Evolutionary conservation across 2,888 invertebrate species (phyloP), one percentile per base, ranked within the genome.

Genomic region (Melanostoma mellinum): DNA sequence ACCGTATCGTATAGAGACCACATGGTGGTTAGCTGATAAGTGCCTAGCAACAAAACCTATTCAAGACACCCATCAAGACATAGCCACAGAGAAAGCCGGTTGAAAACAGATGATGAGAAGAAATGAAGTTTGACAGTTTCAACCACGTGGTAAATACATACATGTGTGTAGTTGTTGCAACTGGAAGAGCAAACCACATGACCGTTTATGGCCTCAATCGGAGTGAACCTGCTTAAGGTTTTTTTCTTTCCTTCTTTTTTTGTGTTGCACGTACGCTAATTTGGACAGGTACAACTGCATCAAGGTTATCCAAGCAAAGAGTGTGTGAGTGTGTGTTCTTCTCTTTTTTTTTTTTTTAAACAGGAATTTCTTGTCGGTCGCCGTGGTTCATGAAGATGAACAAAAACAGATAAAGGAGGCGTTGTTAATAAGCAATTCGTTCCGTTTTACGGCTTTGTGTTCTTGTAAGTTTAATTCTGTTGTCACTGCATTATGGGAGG

Each of bases 41-140:
- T 58, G 55, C 53, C 30, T 44, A 46, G 53, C 74, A 46, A 69
- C 69, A 69, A 20, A 38, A 33, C 52, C 42, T 53, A 69, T 63
- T 63, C 35, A 63, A 20, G 58, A 44, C 40, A 46, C 46, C 36
- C 42, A 68, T 40, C 42, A 36, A 8, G n/a, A 46, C 0, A 30
- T n/a, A 50, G 20, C 32, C 8, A 30, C 53, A 75, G 80, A 72
- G 77, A 76, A 81, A 81, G 77, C 81, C 81, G 72, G 76, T 76
- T 71, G 68, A 53, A 76, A 58, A 75, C 65, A 63, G 55, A 52
- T 60, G 53, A 52, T 52, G 40, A 48, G 33, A 2, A 8, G 30
- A 50, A 36, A 50, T 63, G 63, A 63, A 48, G 61, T 63, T 63
- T 69, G 74, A 77, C 72, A 72, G 67, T 55, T 67, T 32, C 48